Base-by-base conservation (phyloP, 1,140 invertebrate genomes). In the Ceratoteleas bidentatus region DNA sequence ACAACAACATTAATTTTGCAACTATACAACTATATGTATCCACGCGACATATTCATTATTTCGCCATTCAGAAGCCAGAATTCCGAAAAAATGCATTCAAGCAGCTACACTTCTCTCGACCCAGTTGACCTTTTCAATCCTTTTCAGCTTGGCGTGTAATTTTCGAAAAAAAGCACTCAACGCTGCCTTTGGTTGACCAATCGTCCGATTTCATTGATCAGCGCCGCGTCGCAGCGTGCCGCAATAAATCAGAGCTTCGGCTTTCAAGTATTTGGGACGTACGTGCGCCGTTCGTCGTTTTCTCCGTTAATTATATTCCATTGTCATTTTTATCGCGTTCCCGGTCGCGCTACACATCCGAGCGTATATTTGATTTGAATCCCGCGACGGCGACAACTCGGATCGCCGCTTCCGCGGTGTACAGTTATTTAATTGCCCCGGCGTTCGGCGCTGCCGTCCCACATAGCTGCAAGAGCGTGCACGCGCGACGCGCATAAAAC, bases 351-450 rank as follows among this genome's bases (percentile, higher is more conserved):
- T 43, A 43, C 13, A 58, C 40, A 38, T 24, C 47, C 14, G 33
- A n/a, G 50, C 10, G 36, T 33, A 11, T 68, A 54, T 75, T 75
- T 75, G 53, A 72, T 73, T 81, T 73, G 47, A 76, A 58, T 33
- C 15, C 43, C 53, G 15, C 36, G 34, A 24, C 38, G 49, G 56
- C 58, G 68, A 74, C 74, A 77, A 56, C 65, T 74, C 38, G 58
- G 58, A 73, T 77, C 43, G 61, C 6, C 24, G 24, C 24, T 24
- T 24, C 43, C n/a, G 16, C 66, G 13, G 43, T 79, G 84, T 89
- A 90, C 87, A 89, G 88, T 90, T 89, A 89, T 54, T 87, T 87
- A 87, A 89, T 90, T 87, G 87, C 82, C 82, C 85, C 80, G 84
- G 84, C 61, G 75, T 80, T 84, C 58, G 81, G 65, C 40, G 61